These are phyloP conservation scores for Stenotaenia linearis DNA, from an alignment of 2,888 invertebrate genomes.

Conservation along the genomic window DNA sequence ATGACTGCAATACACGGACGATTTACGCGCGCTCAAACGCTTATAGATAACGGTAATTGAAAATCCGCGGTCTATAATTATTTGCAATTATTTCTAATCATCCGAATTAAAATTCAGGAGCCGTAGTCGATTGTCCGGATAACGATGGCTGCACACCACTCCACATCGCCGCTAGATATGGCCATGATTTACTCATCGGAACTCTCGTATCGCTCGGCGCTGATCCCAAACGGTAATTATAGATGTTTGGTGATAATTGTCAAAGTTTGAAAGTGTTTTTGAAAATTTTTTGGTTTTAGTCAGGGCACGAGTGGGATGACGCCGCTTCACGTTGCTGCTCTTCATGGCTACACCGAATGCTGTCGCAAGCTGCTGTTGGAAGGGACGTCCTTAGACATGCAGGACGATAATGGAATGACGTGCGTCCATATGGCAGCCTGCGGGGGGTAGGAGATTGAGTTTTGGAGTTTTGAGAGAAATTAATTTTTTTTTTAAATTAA, in stretches of 20 bases:
- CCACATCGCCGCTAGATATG: slow-evolving; percentile 60
- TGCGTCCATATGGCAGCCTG: slow-evolving; percentile 59
- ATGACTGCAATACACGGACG: slow-evolving; percentile 63
- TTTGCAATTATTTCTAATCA: neutral
- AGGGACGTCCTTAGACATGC: slow-evolving; percentile 54
- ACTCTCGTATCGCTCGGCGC: slow-evolving; percentile 53
- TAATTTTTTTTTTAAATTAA: neutral
- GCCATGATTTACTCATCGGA: slow-evolving; percentile 55
- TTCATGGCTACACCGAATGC: slow-evolving; percentile 59
- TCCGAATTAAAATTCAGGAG: slow-evolving; percentile 45
- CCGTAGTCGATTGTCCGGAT: slow-evolving; percentile 55
- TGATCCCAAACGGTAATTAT: slow-evolving; percentile 48
- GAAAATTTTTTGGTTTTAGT: slow-evolving; percentile 37
- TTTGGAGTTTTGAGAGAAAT: neutral
- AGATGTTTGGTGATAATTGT: neutral
- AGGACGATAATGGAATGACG: slow-evolving; percentile 57
- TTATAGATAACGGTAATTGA: slow-evolving; percentile 56
- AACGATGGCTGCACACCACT: slow-evolving; percentile 58
- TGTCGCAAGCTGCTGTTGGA: slow-evolving; percentile 55
- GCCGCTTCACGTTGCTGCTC: slow-evolving; percentile 58
- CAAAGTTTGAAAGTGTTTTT: neutral
- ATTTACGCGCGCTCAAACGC: slow-evolving; percentile 57
- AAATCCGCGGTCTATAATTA: neutral
- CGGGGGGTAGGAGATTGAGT: slow-evolving; percentile 48
- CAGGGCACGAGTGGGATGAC: slow-evolving; percentile 51